Conservation (phyloP, 2,797 vertebrate genomes). For the Amphiprion clarkii region DNA sequence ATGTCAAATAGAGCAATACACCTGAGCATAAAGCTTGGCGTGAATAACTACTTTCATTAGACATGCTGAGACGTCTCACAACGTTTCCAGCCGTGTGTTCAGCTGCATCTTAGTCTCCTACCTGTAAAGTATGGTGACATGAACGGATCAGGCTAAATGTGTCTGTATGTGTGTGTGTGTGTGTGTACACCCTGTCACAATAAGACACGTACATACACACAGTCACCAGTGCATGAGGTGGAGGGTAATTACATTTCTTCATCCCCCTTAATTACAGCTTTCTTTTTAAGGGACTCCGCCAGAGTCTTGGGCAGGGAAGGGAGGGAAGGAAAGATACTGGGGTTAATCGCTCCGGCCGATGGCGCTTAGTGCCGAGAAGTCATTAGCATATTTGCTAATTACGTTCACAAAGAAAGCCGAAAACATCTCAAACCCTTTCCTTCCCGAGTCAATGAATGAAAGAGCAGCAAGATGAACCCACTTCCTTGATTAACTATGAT, state of each 20-base stretch:
- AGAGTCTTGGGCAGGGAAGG: slow-evolving; percentile 42
- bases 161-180: background rate
- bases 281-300: slow-evolving; percentile 64
- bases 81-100: background rate
- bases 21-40: background rate
- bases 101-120: slow-evolving; percentile 21
- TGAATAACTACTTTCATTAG: background rate
- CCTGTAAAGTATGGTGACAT: slow-evolving; percentile 27
- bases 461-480: slow-evolving; percentile 41
- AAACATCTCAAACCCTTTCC: slow-evolving; percentile 42
- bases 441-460: slow-evolving; percentile 39
- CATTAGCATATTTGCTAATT: slow-evolving; percentile 83
- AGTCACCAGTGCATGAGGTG: slow-evolving; percentile 43
- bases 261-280: slow-evolving; percentile 78
- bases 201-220: slow-evolving; percentile 17
- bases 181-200: slow-evolving; percentile 23
- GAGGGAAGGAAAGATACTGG: slow-evolving; percentile 59
- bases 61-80: background rate
- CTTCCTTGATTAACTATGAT: slow-evolving; percentile 34
- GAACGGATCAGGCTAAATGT: slow-evolving; percentile 51
- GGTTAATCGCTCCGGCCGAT: slow-evolving; percentile 75
- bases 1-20: background rate
- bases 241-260: slow-evolving; percentile 73
- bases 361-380: slow-evolving; percentile 52
- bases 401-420: slow-evolving; percentile 56